Base-by-base conservation (phyloP, 2,888 invertebrate genomes). In the Andrena camellia region DNA sequence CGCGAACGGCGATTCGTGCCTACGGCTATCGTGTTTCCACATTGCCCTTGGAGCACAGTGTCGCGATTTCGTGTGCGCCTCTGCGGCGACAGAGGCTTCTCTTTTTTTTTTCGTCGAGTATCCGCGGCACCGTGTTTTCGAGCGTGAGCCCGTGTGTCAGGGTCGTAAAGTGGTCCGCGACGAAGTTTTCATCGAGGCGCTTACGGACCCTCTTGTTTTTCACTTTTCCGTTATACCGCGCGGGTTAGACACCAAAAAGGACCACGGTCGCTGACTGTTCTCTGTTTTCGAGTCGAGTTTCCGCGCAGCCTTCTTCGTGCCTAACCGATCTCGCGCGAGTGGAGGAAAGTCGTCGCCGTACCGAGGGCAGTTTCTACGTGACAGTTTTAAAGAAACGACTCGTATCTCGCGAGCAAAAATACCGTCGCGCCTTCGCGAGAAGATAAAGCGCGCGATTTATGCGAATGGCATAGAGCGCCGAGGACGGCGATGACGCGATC, bases 11-110 rank as follows among this genome's bases (percentile, higher is more conserved):
- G 7, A 6, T 29, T 35, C 62, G 2, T 2, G 6, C n/a, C n/a
- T 7, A 52, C 6, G 17, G 31, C 10, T 74, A 26, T 23, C 68
- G 29, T 42, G 26, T 64, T 35, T 10, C 42, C 31, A 26, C 20
- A 26, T 13, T 17, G 66, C 23, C 73, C 59, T 66, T 66, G 54
- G 7, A 20, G 10, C 10, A 5, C 17, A 4, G 42, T 1, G 4
- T 35, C 7, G 20, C 20, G 35, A 62, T 54, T 73, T 66, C 66
- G 73, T 57, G 57, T 13, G 66, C 4, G 10, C 1, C 71, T 33
- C 33, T 33, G 33, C 33, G 50, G 62, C 63, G 20, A 33, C 33
- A 8, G 2, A 50, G 50, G 50, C 50, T 8, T 60, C 20, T 42
- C 10, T n/a, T n/a, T 42, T n/a, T n/a, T 29, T 2, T 35, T 7